Percentiles rank a stretch among this genome's conserved stretches.
Conservation (phyloP, 1,140 invertebrate genomes). For the Camponotus floridanus region DNA sequence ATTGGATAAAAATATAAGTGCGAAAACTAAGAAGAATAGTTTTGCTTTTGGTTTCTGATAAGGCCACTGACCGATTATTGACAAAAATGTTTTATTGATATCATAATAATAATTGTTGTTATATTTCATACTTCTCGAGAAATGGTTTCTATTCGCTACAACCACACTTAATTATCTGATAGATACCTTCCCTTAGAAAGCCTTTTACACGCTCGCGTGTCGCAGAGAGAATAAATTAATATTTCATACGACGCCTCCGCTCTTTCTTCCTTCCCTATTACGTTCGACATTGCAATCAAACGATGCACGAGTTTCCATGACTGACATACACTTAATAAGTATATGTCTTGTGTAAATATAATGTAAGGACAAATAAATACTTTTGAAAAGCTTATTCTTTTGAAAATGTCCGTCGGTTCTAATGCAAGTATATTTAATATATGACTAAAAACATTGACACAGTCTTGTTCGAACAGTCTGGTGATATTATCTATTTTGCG, state of each 20-base stretch:
- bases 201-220: too few species aligned
- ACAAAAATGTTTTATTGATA: not conserved
- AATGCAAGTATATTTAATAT: not conserved
- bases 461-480: not conserved
- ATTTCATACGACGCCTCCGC: too few species aligned
- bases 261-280: not conserved
- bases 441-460: not conserved
- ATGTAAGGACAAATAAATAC: not conserved
- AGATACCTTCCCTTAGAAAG: too few species aligned
- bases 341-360: not conserved
- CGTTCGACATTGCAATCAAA: not conserved
- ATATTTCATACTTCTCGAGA: not conserved
- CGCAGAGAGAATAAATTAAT: too few species aligned
- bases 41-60: constrained; percentile 48
- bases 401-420: not conserved
- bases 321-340: not conserved
- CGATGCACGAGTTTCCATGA: not conserved
- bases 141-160: not conserved
- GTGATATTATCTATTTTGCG: too few species aligned
- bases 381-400: not conserved
- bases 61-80: constrained; percentile 35
- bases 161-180: too few species aligned
- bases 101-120: not conserved
- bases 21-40: not conserved
- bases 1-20: not conserved